Conservation (phyloP, 2,888 invertebrate species). For the Pyrrhopygopsis socrates region DNA sequence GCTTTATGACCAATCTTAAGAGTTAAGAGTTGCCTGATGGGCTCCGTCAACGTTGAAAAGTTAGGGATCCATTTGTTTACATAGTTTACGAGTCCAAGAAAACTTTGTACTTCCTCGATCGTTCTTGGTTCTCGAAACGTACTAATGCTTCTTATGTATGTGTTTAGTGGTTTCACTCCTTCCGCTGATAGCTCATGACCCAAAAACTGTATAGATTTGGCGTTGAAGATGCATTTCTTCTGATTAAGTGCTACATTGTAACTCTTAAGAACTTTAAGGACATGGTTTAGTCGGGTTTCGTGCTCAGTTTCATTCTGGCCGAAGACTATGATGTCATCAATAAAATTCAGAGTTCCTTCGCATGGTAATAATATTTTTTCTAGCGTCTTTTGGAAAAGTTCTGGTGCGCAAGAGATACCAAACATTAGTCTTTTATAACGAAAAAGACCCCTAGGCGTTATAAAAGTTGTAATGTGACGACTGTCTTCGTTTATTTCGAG, state of each 20-base stretch:
- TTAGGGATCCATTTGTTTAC: neutral
- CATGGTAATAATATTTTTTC: slow-evolving; percentile 80
- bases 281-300: slow-evolving; percentile 60
- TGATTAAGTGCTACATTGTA: slow-evolving; percentile 77
- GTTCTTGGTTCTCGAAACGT: neutral
- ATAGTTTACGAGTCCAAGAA: neutral
- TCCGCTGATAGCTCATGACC: neutral
- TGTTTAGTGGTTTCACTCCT: neutral
- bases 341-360: slow-evolving; percentile 82
- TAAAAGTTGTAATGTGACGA: slow-evolving; percentile 84
- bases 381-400: slow-evolving; percentile 82
- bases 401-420: slow-evolving; percentile 87
- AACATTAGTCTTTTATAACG: slow-evolving; percentile 89
- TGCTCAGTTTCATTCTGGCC: slow-evolving; percentile 71
- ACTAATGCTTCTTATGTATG: neutral
- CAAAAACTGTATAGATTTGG: neutral
- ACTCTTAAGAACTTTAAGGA: slow-evolving; percentile 60
- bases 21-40: neutral
- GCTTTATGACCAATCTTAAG: neutral
- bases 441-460: slow-evolving; percentile 72
- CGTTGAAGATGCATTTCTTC: slow-evolving; percentile 65
- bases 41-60: neutral
- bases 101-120: neutral
- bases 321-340: slow-evolving; percentile 84
- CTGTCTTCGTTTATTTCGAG: slow-evolving; percentile 42